A percentile compares a stretch with the other conserved stretches of the same genome.
phyloP scores from a whole-genome alignment of 2,888 invertebrate species.

The Coecobrya sp. region DNA sequence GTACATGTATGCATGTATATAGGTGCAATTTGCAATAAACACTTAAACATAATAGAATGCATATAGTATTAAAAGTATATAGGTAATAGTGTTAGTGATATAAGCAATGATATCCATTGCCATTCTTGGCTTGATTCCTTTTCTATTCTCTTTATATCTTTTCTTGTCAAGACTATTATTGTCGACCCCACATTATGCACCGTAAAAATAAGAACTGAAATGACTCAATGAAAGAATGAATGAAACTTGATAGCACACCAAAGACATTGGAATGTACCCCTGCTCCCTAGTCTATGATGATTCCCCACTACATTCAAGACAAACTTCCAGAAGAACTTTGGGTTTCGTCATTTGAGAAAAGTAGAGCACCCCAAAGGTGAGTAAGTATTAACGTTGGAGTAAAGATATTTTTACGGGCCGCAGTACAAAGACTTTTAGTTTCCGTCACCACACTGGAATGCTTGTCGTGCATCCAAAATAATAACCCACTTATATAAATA shows the following conservation, averaged over 20 bases:
- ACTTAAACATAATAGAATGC: too few relatives aligned
- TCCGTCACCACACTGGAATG: slow-evolving; percentile 36
- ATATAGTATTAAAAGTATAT: too few relatives aligned
- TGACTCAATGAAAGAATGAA: slow-evolving; percentile 38
- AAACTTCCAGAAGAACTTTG: neutral
- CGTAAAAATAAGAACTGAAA: too few relatives aligned
- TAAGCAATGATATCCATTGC: too few relatives aligned
- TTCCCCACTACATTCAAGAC: neutral
- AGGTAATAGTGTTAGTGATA: too few relatives aligned
- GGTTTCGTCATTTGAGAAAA: neutral
- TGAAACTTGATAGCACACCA: neutral
- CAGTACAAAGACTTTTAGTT: neutral
- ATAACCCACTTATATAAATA: neutral
- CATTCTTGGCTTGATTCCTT: neutral
- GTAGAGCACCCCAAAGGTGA: slow-evolving; percentile 4
- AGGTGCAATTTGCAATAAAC: too few relatives aligned
- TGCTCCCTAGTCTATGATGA: neutral
- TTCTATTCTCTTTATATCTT: neutral
- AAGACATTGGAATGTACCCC: neutral
- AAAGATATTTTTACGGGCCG: too few relatives aligned
- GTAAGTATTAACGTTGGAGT: too few relatives aligned
- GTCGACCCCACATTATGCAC: too few relatives aligned
- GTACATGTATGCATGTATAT: neutral
- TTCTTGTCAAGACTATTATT: neutral
- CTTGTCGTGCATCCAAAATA: neutral